phyloP scores from a whole-genome alignment of 2,888 invertebrate species.

The Eurytoma adleriae region DNA sequence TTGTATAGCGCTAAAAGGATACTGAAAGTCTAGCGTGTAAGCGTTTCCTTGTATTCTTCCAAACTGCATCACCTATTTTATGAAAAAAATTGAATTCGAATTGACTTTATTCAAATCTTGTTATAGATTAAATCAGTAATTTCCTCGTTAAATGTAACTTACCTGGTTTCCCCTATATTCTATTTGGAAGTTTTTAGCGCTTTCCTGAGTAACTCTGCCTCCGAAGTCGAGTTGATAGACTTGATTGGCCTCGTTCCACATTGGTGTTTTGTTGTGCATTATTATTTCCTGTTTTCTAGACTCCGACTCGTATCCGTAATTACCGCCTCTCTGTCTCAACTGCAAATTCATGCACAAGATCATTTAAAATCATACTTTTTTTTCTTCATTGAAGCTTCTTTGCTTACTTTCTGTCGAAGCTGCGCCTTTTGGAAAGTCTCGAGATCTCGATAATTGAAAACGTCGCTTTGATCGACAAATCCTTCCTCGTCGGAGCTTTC shows the following conservation, averaged over 20 bases:
- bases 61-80: conserved; percentile 96
- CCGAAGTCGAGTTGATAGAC: conserved; percentile 99
- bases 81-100: background rate
- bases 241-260: conserved; percentile 99
- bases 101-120: no score
- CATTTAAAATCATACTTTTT: background rate
- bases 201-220: conserved; percentile 98
- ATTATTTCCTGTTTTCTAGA: conserved; percentile 83
- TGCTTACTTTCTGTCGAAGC: conserved; percentile 88
- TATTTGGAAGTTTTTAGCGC: conserved; percentile 99
- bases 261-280: conserved; percentile 98
- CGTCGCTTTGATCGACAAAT: conserved; percentile 76
- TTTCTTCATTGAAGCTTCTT: background rate
- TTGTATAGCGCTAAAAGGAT: conserved; percentile 98
- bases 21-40: conserved; percentile 98
- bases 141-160: conserved; percentile 47
- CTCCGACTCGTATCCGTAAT: conserved; percentile 68
- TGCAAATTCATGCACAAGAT: conserved; percentile 71
- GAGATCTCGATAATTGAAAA: conserved; percentile 88
- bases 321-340: conserved; percentile 80
- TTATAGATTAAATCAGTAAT: background rate
- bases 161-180: conserved; percentile 98
- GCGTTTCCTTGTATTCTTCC: conserved; percentile 99
- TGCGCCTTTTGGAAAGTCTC: conserved; percentile 96
- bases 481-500: conserved; percentile 92